Conservation (phyloP, 2,888 invertebrate species). For the Oligia fasciuncula region DNA sequence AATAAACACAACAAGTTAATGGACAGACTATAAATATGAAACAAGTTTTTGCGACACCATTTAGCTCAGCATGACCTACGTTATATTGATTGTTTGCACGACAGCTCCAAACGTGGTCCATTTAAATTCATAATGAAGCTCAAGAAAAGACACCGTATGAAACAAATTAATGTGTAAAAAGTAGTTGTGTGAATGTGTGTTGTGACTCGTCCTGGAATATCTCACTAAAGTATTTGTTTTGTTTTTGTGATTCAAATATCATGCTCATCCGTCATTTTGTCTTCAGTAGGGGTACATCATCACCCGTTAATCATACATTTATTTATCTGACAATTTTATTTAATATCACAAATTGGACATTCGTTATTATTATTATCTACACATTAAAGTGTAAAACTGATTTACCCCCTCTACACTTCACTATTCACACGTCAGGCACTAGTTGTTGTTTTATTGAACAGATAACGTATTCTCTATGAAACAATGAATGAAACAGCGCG, state of each 20-base stretch:
- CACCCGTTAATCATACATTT: no score
- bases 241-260: not conserved
- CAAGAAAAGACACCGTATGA: not conserved
- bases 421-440: not conserved
- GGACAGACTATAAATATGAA: not conserved
- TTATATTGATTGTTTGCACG: constrained; percentile 17
- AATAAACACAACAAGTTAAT: constrained; percentile 10
- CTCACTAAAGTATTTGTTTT: not conserved
- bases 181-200: no score
- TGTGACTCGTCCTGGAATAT: not conserved
- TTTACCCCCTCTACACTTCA: no score
- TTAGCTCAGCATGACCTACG: not conserved
- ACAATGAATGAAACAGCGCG: no score
- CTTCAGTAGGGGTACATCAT: not conserved
- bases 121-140: constrained; percentile 3
- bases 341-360: no score
- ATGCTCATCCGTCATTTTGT: not conserved
- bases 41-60: constrained; percentile 15
- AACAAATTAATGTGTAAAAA: no score
- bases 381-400: no score
- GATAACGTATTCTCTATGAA: no score
- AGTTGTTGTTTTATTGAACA: not conserved
- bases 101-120: constrained; percentile 1
- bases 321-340: no score
- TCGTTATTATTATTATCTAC: no score